Base-by-base conservation (phyloP, 1,140 invertebrate species). In the Copidosoma floridanum region DNA sequence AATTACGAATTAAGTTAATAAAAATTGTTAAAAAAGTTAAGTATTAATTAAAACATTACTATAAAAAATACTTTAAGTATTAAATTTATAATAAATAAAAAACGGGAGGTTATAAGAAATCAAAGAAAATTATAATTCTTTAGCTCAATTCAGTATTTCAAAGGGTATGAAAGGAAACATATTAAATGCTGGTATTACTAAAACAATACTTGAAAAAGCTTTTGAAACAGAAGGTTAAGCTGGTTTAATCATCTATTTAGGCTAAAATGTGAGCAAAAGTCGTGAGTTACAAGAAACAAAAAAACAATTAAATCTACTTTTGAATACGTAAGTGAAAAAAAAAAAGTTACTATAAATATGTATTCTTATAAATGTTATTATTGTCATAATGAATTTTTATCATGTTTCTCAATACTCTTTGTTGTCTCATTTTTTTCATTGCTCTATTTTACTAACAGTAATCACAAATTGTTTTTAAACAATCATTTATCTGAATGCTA, bases 31-130 rank as follows among this genome's bases (percentile, higher is more conserved):
- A 14, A 50, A 16, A 50, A 50, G 24, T 26, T 50, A 50, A 27
- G 47, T 50, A 50, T 23, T n/a, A 26, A 50, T 50, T 27, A 24
- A 26, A 27, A 18, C 29, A 20, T 20, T 27, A 23, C 29, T 27
- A 26, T 50, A 26, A 29, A 50, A 27, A 50, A 50, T 50, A 50
- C 47, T 16, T 23, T 11, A 50, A 50, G 47, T 29, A 50, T 50
- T 50, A 18, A 50, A 11, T 50, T 50, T 50, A 27, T 50, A 8
- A 50, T 27, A 27, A n/a, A 27, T n/a, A 23, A 23, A 18, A 23
- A 50, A 50, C 14, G 47, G n/a, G 12, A 53, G 50, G 21, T 18
- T 37, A 16, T 16, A 35, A 35, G 38, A 53, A 53, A 37, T 23
- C 8, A 53, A 53, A 53, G 50, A 53, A 53, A 35, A 35, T 14